These are phyloP conservation scores for Mylabris sibirica DNA, from an alignment of 2,888 invertebrate genomes.

Conservation along the genomic window DNA sequence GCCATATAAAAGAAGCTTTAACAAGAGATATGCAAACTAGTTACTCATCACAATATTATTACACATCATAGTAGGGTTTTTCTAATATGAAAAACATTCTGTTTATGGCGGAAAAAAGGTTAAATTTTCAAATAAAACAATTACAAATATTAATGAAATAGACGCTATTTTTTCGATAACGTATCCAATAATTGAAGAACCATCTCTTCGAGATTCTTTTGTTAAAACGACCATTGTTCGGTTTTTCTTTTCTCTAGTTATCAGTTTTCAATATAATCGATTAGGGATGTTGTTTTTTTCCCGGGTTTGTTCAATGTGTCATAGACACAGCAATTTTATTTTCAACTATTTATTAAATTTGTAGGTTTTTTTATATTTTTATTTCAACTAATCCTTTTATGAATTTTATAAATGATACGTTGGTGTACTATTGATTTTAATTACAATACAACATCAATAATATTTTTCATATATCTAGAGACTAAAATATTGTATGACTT, in stretches of 20 bases:
- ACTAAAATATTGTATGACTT: neutral
- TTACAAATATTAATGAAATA: neutral
- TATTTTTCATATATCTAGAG: neutral
- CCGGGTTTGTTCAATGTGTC: neutral
- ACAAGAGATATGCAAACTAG: neutral
- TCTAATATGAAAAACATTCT: neutral
- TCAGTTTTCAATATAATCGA: constrained; percentile 11
- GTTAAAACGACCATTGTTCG: neutral
- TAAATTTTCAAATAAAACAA: neutral
- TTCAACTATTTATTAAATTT: too few species aligned
- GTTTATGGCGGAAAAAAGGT: neutral
- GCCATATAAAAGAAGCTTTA: neutral
- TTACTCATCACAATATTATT: neutral
- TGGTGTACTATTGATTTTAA: neutral
- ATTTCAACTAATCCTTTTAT: neutral
- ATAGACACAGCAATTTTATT: neutral
- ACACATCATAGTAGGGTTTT: neutral
- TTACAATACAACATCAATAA: neutral
- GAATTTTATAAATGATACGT: neutral
- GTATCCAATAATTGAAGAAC: neutral
- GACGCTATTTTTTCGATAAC: neutral
- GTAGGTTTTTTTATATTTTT: neutral
- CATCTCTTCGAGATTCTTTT: neutral
- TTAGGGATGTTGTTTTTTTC: neutral
- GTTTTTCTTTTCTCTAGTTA: neutral